Percentiles rank a stretch among this genome's conserved stretches.
Conservation (phyloP, 2,113 vertebrate species). For the Xenotilapia caudafasciata region DNA sequence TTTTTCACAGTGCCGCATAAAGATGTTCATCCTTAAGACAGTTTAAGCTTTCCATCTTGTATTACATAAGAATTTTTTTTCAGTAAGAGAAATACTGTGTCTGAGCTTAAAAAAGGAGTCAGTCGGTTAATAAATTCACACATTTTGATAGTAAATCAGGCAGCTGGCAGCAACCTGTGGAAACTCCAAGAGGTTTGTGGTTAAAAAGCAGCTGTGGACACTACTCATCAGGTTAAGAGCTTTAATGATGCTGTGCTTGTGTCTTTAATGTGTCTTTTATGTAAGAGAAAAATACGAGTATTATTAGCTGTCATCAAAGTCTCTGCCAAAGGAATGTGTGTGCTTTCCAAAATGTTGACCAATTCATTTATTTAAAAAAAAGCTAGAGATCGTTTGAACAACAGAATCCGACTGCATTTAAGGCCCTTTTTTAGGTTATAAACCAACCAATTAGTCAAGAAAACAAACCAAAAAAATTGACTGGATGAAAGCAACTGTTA, state of each 20-base stretch:
- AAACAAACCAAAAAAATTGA: not conserved
- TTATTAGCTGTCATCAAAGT: not conserved
- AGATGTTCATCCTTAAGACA: not conserved
- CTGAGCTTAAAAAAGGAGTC: not conserved
- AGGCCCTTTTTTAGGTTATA: not conserved
- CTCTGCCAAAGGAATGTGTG: not conserved
- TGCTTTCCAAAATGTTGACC: not conserved
- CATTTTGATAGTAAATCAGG: not conserved
- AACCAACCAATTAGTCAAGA: not conserved
- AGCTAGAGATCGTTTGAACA: not conserved
- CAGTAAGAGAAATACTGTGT: not conserved
- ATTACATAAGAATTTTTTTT: not conserved
- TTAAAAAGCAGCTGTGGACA: not conserved
- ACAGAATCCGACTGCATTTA: not conserved
- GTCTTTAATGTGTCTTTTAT: not conserved
- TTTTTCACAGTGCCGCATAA: not conserved
- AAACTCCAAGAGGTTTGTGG: not conserved
- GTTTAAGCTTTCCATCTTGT: not conserved
- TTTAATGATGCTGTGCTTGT: not conserved
- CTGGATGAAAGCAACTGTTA: not conserved
- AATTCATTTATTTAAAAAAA: fast-evolving
- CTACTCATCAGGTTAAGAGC: not conserved
- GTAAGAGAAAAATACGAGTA: not conserved
- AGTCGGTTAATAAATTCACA: not conserved
- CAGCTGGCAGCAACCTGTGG: not conserved